Conservation (phyloP, 2,888 invertebrate genomes). For the Antitype chi region DNA sequence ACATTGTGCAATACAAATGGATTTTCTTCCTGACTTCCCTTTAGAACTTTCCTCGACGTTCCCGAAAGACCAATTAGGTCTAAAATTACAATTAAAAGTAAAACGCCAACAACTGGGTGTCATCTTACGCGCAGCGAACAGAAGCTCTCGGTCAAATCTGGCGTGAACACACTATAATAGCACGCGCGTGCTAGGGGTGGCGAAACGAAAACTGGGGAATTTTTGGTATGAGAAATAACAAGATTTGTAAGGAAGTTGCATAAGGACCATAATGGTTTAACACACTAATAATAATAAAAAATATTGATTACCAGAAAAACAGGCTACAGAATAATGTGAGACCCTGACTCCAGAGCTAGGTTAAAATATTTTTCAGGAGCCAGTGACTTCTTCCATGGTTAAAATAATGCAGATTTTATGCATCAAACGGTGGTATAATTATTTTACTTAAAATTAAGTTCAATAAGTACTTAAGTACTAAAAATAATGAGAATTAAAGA, state of each 20-base stretch:
- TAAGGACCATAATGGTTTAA: no score
- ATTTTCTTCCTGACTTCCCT: neutral
- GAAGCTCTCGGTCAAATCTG: conserved; percentile 52
- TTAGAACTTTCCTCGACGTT: neutral
- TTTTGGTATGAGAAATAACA: neutral
- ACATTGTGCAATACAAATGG: neutral
- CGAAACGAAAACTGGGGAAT: neutral
- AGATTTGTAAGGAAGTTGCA: neutral
- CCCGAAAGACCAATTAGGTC: conserved; percentile 39
- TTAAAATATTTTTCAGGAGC: no score
- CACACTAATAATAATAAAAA: no score
- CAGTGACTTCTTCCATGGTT: no score
- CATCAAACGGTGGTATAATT: no score
- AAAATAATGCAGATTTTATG: no score
- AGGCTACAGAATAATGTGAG: no score
- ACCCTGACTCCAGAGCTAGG: no score
- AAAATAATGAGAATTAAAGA: no score
- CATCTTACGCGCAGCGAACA: conserved; percentile 35
- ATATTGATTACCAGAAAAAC: no score
- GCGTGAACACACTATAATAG: conserved; percentile 48
- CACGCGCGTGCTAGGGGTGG: conserved; percentile 29
- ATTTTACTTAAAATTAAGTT: no score
- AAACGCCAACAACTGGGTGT: conserved; percentile 34
- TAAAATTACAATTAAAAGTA: conserved; percentile 54
- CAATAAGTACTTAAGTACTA: no score